A percentile compares a stretch with the other conserved stretches of the same genome.
Conservation (phyloP, 2,888 invertebrate species). For the Epinotia demarniana region DNA sequence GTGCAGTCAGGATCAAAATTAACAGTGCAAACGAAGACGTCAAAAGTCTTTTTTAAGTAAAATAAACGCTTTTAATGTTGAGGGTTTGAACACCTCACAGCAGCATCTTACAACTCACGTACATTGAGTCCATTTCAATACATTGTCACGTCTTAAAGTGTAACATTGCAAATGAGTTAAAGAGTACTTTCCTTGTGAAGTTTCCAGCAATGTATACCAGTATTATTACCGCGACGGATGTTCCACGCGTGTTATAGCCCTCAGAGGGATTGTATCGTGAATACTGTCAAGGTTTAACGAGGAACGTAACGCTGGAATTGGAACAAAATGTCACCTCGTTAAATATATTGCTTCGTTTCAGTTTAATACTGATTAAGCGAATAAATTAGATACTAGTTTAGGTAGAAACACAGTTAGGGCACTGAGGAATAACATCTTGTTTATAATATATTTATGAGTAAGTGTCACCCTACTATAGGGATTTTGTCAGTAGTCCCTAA, state of each 20-base stretch:
- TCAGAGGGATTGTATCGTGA: slow-evolving; percentile 30
- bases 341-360: neutral
- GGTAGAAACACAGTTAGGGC: too few species aligned
- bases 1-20: too few species aligned
- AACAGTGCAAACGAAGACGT: too few species aligned
- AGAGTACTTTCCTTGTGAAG: slow-evolving; percentile 19
- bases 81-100: too few species aligned
- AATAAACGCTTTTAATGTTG: too few species aligned
- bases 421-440: too few species aligned
- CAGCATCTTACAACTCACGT: neutral
- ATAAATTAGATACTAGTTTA: too few species aligned
- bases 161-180: slow-evolving; percentile 1
- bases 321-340: neutral
- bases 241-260: slow-evolving; percentile 11
- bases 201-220: neutral
- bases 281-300: slow-evolving; percentile 16
- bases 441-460: too few species aligned
- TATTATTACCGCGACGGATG: slow-evolving; percentile 15
- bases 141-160: slow-evolving; percentile 16
- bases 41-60: too few species aligned
- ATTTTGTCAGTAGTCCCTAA: too few species aligned
- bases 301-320: neutral
- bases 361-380: neutral
- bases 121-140: slow-evolving; percentile 1
- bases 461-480: too few species aligned